Percentiles rank a stretch among this genome's conserved stretches.
Evolutionary conservation across 2,797 vertebrate genomes (phyloP).

Genomic region (Dicrostonyx torquatus): DNA sequence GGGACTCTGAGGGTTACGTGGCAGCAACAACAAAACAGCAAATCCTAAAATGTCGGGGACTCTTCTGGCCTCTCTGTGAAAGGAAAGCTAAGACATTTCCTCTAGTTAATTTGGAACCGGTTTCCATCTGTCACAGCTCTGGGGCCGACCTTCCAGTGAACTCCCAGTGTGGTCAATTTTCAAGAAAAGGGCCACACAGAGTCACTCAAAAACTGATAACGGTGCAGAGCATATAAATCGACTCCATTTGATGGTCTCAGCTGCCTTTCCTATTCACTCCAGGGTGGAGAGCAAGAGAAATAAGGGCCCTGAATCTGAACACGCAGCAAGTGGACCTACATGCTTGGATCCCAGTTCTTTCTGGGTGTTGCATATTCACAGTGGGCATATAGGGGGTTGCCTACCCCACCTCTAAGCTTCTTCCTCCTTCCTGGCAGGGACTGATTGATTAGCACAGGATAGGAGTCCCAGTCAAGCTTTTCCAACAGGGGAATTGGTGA

Average conservation of each 20-base stretch:
- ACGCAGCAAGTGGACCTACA: not conserved
- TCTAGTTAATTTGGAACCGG: not conserved
- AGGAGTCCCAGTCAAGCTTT: not conserved
- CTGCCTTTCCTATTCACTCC: not conserved
- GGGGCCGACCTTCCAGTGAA: not conserved
- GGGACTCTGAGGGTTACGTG: not conserved
- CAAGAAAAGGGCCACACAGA: not conserved
- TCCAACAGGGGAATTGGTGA: not conserved
- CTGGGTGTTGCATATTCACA: not conserved
- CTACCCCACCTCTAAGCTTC: not conserved
- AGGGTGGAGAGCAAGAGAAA: not conserved
- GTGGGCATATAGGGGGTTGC: not conserved
- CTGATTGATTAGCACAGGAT: fast-evolving
- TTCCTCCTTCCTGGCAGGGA: not conserved
- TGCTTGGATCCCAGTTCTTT: not conserved
- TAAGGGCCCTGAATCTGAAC: not conserved
- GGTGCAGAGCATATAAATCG: fast-evolving
- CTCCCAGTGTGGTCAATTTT: not conserved
- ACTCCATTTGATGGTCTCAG: not conserved
- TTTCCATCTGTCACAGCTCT: constrained; percentile 27
- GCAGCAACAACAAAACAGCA: not conserved
- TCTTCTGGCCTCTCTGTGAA: not conserved
- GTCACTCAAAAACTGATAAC: not conserved
- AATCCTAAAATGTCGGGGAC: not conserved
- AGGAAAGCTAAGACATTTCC: not conserved